A percentile compares a stretch with the other conserved stretches of the same genome.
Evolutionary conservation across 2,113 vertebrate species (phyloP).

Genomic region (Motacilla tschutschensis): DNA sequence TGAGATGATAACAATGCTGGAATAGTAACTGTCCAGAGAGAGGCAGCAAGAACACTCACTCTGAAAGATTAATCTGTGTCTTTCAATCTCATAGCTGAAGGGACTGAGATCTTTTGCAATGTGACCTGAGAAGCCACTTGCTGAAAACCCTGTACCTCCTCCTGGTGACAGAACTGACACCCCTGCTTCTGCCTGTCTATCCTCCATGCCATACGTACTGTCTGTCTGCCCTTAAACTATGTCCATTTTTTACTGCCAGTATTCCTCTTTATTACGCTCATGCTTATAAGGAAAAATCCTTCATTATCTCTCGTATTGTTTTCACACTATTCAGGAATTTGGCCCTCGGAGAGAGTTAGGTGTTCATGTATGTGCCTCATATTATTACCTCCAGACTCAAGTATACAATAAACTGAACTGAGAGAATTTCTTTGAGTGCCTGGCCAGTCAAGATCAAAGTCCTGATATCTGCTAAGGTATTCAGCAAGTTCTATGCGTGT

Average conservation of each 20-base stretch:
- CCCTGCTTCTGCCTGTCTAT: neutral
- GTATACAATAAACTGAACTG: neutral
- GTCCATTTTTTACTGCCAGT: neutral
- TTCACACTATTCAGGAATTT: neutral
- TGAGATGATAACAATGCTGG: neutral
- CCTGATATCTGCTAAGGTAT: neutral
- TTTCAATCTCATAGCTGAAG: neutral
- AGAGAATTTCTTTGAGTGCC: neutral
- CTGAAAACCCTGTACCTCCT: neutral
- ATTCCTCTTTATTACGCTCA: neutral
- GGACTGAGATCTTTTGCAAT: neutral
- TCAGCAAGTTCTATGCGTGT: neutral
- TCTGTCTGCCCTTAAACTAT: neutral
- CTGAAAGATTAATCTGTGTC: neutral
- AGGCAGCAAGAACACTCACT: neutral
- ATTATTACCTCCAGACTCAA: neutral
- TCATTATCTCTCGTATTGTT: neutral
- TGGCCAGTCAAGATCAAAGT: neutral
- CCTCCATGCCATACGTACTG: too few relatives aligned
- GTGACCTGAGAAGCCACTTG: neutral
- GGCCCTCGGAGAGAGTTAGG: neutral
- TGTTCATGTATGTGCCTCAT: neutral
- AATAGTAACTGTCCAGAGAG: neutral
- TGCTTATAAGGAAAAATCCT: neutral
- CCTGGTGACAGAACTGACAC: neutral